phyloP scores from a whole-genome alignment of 2,797 vertebrate genomes.

The Cyprinella venusta region DNA sequence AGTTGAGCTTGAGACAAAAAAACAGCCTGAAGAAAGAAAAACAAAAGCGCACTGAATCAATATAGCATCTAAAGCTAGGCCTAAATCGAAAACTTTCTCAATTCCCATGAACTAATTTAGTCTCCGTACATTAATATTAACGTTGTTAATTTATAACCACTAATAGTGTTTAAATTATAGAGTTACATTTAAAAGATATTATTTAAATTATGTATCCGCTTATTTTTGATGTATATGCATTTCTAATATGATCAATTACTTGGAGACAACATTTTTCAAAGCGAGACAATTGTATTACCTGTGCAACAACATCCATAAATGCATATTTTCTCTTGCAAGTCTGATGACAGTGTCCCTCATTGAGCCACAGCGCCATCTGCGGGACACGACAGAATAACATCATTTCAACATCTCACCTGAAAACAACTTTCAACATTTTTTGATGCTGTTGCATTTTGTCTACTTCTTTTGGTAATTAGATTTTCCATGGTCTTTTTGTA shows the following conservation, averaged over 20 bases:
- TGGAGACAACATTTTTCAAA: background rate
- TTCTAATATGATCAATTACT: background rate
- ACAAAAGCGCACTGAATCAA: background rate
- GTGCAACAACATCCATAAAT: slow-evolving; percentile 2
- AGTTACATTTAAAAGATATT: background rate
- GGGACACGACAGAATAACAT: background rate
- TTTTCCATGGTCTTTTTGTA: slow-evolving; percentile 27
- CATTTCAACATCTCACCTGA: background rate
- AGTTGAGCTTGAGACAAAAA: slow-evolving; percentile 1
- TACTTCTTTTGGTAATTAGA: slow-evolving; percentile 17
- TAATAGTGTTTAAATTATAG: slow-evolving; percentile 26
- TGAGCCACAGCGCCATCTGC: slow-evolving; percentile 44
- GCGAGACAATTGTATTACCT: background rate
- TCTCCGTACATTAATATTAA: slow-evolving; percentile 8
- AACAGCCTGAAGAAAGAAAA: background rate
- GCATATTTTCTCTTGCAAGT: too few relatives aligned
- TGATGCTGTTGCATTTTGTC: slow-evolving; percentile 46
- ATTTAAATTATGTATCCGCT: slow-evolving; percentile 9
- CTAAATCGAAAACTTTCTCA: background rate
- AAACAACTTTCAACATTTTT: slow-evolving; percentile 17
- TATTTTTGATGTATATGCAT: background rate
- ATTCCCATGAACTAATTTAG: background rate
- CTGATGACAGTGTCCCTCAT: background rate
- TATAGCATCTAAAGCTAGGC: background rate
- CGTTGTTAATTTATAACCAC: slow-evolving; percentile 20